A percentile compares a stretch with the other conserved stretches of the same genome.
phyloP scores from a whole-genome alignment of 1,140 invertebrate species.

The Myzus persicae region DNA sequence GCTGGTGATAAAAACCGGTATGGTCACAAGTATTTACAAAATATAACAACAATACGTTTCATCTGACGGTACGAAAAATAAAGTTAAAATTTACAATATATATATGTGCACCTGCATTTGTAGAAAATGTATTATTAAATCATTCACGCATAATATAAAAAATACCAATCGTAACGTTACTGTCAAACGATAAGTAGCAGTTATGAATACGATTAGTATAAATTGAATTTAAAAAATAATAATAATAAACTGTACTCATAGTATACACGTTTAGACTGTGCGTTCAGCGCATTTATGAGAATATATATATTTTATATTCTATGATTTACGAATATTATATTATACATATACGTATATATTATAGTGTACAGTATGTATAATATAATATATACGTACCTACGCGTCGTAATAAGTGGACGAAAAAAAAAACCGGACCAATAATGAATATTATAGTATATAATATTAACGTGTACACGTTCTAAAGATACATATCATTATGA shows the following conservation, averaged over 20 bases:
- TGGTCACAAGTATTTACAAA: background rate
- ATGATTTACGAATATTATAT: background rate
- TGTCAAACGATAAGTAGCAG: background rate
- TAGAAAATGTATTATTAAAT: background rate
- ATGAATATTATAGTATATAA: background rate
- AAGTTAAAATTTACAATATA: background rate
- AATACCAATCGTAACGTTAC: background rate
- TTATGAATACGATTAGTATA: constrained; percentile 3
- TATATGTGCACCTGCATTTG: too few relatives aligned
- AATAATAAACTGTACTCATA: background rate
- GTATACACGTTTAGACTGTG: too few relatives aligned
- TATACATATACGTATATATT: too few relatives aligned
- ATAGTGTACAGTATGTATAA: too few relatives aligned
- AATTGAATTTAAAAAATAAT: background rate
- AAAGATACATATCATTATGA: background rate
- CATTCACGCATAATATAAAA: background rate
- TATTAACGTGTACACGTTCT: background rate
- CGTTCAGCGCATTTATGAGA: background rate
- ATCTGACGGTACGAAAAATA: background rate
- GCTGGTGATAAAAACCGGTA: background rate
- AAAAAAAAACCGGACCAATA: constrained; percentile 1
- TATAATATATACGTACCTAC: too few relatives aligned
- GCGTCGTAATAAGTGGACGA: too few relatives aligned
- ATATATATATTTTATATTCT: background rate
- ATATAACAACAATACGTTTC: background rate